Percentiles rank a stretch among this genome's conserved stretches.
Evolutionary conservation across 2,113 vertebrate genomes (phyloP).

Genomic region (Brienomyrus longianalis): DNA sequence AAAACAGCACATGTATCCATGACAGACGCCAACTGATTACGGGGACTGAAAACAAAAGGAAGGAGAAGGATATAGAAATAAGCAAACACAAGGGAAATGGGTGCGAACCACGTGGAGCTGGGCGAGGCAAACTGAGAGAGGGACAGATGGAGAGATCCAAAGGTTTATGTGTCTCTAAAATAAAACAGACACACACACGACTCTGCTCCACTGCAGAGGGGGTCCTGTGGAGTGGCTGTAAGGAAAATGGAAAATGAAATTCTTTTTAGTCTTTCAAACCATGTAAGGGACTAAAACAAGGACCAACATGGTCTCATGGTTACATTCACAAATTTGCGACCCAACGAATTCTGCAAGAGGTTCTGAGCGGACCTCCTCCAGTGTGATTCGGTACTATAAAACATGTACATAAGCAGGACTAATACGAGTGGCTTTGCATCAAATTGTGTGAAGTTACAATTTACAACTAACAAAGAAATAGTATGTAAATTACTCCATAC

Average conservation of each 20-base stretch:
- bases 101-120: not conserved
- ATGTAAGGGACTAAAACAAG: not conserved
- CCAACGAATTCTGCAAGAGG: not conserved
- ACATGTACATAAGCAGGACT: not conserved
- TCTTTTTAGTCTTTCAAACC: not conserved
- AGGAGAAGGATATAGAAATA: slow-evolving; percentile 11
- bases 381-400: not conserved
- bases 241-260: not conserved
- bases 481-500: not conserved
- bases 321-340: not conserved
- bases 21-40: not conserved
- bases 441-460: not conserved
- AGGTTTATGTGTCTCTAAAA: not conserved
- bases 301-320: not conserved
- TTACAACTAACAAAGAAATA: not conserved
- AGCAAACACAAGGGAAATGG: not conserved
- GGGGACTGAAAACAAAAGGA: slow-evolving; percentile 20
- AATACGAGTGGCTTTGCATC: not conserved
- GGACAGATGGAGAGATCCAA: not conserved
- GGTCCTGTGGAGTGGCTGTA: not conserved
- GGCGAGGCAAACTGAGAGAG: not conserved
- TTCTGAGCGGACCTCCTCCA: not conserved
- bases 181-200: not conserved
- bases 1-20: not conserved
- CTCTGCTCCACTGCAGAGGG: not conserved